Conservation (phyloP, 2,888 invertebrate species). For the Iphiclides podalirius region DNA sequence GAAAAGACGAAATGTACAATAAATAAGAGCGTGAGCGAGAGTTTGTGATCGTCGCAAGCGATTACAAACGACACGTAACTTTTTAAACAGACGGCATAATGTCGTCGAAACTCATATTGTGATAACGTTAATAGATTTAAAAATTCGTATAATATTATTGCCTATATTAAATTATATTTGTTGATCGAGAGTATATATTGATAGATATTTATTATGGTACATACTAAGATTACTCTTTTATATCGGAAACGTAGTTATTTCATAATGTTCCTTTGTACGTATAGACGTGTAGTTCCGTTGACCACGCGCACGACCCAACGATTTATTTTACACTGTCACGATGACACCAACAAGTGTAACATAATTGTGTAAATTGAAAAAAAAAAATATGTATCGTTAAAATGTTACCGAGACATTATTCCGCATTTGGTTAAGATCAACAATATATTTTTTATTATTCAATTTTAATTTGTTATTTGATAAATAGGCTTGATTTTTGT, state of each 20-base stretch:
- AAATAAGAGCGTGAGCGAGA: conserved; percentile 35
- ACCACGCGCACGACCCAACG: conserved; percentile 31
- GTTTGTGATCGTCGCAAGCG: conserved; percentile 44
- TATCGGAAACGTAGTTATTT: conserved; percentile 51
- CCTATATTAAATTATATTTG: conserved; percentile 71
- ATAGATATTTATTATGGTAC: conserved; percentile 69
- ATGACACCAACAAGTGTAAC: conserved; percentile 24
- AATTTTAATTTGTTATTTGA: conserved; percentile 32
- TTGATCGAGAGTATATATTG: conserved; percentile 72
- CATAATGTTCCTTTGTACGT: conserved; percentile 47
- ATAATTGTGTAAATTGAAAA: conserved; percentile 15
- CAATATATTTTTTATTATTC: conserved; percentile 24
- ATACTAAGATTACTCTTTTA: conserved; percentile 58
- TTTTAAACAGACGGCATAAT: conserved; percentile 54
- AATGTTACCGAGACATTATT: conserved; percentile 30
- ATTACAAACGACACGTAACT: conserved; percentile 48
- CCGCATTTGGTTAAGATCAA: conserved; percentile 25
- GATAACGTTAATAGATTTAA: conserved; percentile 66
- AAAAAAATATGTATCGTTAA: conserved; percentile 5
- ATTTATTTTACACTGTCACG: conserved; percentile 34
- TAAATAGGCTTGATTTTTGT: conserved; percentile 37
- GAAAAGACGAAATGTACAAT: conserved; percentile 45
- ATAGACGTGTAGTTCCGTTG: conserved; percentile 39
- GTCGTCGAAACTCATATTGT: conserved; percentile 63
- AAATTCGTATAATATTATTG: conserved; percentile 63